phyloP scores from a whole-genome alignment of 2,113 vertebrate genomes.

The Eulacestoma nigropectus region DNA sequence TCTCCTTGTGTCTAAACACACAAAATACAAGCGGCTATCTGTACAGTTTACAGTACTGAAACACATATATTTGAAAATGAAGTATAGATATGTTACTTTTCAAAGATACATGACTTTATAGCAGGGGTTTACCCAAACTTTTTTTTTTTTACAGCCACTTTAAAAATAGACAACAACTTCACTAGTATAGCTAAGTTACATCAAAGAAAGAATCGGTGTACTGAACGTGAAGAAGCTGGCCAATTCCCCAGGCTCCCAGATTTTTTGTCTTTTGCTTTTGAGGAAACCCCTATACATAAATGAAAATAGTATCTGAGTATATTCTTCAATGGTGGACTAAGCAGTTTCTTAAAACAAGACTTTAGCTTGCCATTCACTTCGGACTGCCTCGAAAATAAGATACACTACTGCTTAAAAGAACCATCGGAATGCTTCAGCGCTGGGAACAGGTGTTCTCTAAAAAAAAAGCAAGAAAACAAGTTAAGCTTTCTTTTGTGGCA shows the following conservation, averaged over 20 bases:
- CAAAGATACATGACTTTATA: slow-evolving; percentile 99
- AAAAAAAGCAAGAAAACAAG: slow-evolving; percentile 82
- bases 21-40: slow-evolving; percentile 87
- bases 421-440: slow-evolving; percentile 97
- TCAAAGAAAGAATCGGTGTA: slow-evolving; percentile 75
- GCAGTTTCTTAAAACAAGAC: slow-evolving; percentile 87
- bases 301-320: slow-evolving; percentile 82
- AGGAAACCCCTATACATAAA: slow-evolving; percentile 83
- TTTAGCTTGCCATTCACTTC: slow-evolving; percentile 84
- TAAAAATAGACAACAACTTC: slow-evolving; percentile 85
- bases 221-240: slow-evolving; percentile 73
- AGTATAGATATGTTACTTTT: slow-evolving; percentile 97
- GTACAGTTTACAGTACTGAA: slow-evolving; percentile 95
- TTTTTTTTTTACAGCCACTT: slow-evolving; percentile 79
- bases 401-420: slow-evolving; percentile 91
- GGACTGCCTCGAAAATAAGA: slow-evolving; percentile 78
- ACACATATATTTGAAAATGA: slow-evolving; percentile 97
- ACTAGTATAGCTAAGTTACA: slow-evolving; percentile 83
- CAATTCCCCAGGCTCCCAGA: slow-evolving; percentile 84
- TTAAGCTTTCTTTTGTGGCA: slow-evolving; percentile 77
- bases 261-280: slow-evolving; percentile 73
- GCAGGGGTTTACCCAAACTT: slow-evolving; percentile 83
- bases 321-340: slow-evolving; percentile 83
- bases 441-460: slow-evolving; percentile 97
- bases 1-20: slow-evolving; percentile 94